phyloP scores from a whole-genome alignment of 2,113 vertebrate species.

The Lepidothrix coronata region DNA sequence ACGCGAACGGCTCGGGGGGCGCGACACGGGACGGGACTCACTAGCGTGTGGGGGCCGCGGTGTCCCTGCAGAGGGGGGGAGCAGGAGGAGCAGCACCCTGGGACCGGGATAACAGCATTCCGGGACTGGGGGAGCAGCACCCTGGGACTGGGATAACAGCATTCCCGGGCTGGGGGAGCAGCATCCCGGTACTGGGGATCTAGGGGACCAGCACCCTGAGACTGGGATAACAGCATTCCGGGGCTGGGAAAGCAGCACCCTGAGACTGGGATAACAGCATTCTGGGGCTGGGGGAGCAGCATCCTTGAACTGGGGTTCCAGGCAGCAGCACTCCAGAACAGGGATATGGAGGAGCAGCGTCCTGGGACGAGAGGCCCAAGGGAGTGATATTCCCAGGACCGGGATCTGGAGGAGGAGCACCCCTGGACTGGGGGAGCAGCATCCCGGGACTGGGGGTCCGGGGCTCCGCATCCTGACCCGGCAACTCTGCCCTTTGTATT shows the following conservation, averaged over 20 bases:
- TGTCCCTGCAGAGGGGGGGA: accelerated
- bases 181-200: accelerated
- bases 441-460: neutral
- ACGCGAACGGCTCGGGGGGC: accelerated
- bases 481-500: neutral
- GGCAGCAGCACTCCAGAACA: no score
- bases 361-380: no score
- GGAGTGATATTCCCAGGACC: no score
- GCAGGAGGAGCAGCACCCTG: neutral
- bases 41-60: accelerated
- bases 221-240: neutral
- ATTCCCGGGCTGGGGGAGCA: neutral
- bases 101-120: no score
- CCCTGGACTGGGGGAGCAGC: neutral
- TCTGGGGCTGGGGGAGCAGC: no score
- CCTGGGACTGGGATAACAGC: neutral
- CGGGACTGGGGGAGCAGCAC: neutral
- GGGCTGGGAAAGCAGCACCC: neutral
- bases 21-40: accelerated
- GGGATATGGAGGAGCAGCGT: no score
- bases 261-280: accelerated
- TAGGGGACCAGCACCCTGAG: neutral
- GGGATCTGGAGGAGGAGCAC: neutral
- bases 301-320: neutral
- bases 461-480: neutral